Base-by-base conservation (phyloP, 2,888 invertebrate species). In the Euzetes globulus region DNA sequence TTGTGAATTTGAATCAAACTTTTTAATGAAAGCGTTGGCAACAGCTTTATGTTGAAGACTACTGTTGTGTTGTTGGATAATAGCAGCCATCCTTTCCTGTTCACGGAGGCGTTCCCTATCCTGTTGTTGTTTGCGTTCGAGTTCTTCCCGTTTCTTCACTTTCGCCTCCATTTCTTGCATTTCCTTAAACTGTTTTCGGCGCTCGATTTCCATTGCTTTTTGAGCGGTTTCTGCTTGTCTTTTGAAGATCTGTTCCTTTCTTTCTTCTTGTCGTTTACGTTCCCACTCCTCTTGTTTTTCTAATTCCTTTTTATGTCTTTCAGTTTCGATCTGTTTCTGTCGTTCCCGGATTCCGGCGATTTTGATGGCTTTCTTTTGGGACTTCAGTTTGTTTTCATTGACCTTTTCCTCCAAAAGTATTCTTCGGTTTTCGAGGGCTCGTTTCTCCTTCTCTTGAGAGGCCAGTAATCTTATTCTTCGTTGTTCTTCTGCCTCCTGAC, bases 11-110 rank as follows among this genome's bases (percentile, higher is more conserved):
- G 63, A 68, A n/a, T 45, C 68, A 13, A 1, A 22, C 22, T 71
- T 71, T 25, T 71, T 71, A 3, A 52, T 11, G 71, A 71, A 71
- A 11, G 52, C 25, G 11, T 71, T 41, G 71, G 71, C 71, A 6
- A 71, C 47, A 33, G 71, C 71, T 52, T 71, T 71, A 9, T 71
- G 71, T 37, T 71, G 71, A 6, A 71, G 47, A 55, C 50, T 70
- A 52, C 17, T 70, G 63, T 74, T 74, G 55, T 74, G 74, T 6
- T 70, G 52, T 27, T 22, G 50, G 0, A 74, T 74, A 27, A 74
- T 50, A 7, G 47, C 37, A 0, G 50, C n/a, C 41, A 70, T 41
- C 33, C 25, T 37, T n/a, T 74, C 70, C 37, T 74, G 70, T 52
- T 74, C 74, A 2, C 33, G 15, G 11, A 25, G 37, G 17, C 58